These are phyloP conservation scores for Gymnarchus niloticus DNA, from an alignment of 2,113 vertebrate genomes.

Conservation along the genomic window DNA sequence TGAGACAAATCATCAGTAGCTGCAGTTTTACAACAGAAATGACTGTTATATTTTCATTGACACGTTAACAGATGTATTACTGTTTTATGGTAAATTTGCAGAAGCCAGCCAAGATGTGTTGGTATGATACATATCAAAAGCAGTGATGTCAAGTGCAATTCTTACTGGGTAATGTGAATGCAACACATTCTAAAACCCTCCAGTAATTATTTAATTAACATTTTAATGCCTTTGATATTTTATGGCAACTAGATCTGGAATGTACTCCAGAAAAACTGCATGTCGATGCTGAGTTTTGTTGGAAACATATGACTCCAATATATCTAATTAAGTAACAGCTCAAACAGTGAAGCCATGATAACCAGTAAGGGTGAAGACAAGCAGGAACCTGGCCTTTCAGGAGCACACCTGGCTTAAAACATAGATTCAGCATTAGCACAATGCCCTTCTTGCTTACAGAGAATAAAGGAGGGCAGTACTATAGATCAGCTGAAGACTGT, in stretches of 20 bases:
- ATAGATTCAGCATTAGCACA: not conserved
- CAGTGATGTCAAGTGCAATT: not conserved
- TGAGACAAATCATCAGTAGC: not conserved
- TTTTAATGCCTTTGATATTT: not conserved
- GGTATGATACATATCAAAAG: not conserved
- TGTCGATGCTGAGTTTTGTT: not conserved
- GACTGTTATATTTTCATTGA: not conserved
- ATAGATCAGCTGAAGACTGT: conserved; percentile 79
- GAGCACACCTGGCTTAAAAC: not conserved
- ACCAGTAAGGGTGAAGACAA: not conserved
- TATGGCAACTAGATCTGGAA: not conserved
- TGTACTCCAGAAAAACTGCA: not conserved
- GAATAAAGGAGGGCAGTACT: conserved; percentile 92
- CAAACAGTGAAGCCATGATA: not conserved
- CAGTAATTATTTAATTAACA: not conserved
- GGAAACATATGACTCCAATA: not conserved
- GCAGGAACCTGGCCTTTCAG: not conserved
- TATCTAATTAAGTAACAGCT: no score
- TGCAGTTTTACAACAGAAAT: not conserved
- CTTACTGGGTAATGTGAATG: not conserved
- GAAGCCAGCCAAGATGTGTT: not conserved
- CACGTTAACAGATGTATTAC: not conserved
- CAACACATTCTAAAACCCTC: not conserved
- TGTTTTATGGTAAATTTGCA: not conserved
- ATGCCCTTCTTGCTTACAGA: conserved; percentile 52